These are phyloP conservation scores for Botia almorhae DNA, from an alignment of 2,797 vertebrate species.

Conservation along the genomic window DNA sequence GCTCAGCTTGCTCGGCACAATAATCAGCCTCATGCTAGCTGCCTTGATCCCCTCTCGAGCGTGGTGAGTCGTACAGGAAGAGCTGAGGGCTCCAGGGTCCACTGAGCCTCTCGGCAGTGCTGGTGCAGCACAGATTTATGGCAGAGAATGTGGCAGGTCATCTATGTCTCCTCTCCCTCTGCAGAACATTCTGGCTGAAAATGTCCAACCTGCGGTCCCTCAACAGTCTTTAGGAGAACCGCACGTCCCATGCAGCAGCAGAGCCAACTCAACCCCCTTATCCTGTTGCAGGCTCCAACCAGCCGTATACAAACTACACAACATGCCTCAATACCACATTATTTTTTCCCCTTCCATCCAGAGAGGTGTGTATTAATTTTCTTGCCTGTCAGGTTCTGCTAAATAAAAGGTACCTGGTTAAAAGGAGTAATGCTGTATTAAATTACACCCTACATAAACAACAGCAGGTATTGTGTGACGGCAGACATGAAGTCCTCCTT, in stretches of 20 bases:
- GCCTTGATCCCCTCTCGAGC: constrained; percentile 1
- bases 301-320: not conserved
- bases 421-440: constrained; percentile 50
- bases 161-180: constrained; percentile 27
- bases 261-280: not conserved
- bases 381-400: constrained; percentile 45
- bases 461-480: constrained; percentile 50
- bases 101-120: constrained; percentile 34
- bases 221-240: constrained; percentile 23
- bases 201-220: constrained; percentile 31
- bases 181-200: constrained; percentile 27
- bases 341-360: constrained; percentile 38
- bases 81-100: constrained; percentile 29
- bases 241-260: not conserved
- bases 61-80: constrained; percentile 38
- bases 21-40: constrained; percentile 32
- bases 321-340: not conserved
- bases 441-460: constrained; percentile 62
- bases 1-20: constrained; percentile 17
- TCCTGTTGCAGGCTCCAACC: not conserved
- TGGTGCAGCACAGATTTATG: constrained; percentile 54
- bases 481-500: constrained; percentile 57
- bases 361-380: constrained; percentile 48
- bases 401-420: constrained; percentile 38
- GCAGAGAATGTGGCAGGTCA: constrained; percentile 40